Conservation (phyloP, 1,140 invertebrate genomes). For the Dolichoris vasculosae region DNA sequence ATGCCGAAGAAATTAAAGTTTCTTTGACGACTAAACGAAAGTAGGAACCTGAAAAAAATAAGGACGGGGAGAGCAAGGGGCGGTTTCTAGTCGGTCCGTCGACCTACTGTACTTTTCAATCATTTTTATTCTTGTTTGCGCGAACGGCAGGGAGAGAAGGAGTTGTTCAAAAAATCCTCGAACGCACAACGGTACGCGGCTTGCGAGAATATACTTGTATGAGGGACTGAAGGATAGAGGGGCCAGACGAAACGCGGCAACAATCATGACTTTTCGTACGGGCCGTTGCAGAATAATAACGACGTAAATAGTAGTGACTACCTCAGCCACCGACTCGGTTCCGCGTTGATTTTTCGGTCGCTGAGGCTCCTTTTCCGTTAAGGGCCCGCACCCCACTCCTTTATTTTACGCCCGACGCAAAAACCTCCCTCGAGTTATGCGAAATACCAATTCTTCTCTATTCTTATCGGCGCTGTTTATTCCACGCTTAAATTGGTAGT, state of each 20-base stretch:
- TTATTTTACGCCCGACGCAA: background rate
- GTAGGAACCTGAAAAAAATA: background rate
- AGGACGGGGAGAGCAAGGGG: background rate
- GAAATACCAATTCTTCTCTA: background rate
- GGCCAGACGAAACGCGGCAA: background rate
- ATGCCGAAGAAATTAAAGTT: conserved; percentile 49
- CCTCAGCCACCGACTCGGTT: too few species aligned
- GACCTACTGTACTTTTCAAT: conserved; percentile 34
- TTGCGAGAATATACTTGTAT: background rate
- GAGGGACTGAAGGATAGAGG: background rate
- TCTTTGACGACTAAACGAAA: conserved; percentile 2
- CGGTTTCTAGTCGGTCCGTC: conserved; percentile 12
- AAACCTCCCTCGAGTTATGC: too few species aligned
- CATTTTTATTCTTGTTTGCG: conserved; percentile 27
- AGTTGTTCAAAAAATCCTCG: background rate
- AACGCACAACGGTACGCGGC: background rate
- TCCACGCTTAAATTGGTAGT: background rate
- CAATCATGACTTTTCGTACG: background rate
- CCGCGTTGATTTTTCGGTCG: too few species aligned
- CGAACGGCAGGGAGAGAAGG: background rate
- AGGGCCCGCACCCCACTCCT: background rate
- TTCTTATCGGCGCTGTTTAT: background rate
- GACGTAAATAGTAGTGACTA: background rate
- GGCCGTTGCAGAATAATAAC: background rate
- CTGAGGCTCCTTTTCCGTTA: background rate